Percentiles rank a stretch among this genome's conserved stretches.
phyloP scores from a whole-genome alignment of 2,113 vertebrate genomes.

The Pangasianodon gigas region DNA sequence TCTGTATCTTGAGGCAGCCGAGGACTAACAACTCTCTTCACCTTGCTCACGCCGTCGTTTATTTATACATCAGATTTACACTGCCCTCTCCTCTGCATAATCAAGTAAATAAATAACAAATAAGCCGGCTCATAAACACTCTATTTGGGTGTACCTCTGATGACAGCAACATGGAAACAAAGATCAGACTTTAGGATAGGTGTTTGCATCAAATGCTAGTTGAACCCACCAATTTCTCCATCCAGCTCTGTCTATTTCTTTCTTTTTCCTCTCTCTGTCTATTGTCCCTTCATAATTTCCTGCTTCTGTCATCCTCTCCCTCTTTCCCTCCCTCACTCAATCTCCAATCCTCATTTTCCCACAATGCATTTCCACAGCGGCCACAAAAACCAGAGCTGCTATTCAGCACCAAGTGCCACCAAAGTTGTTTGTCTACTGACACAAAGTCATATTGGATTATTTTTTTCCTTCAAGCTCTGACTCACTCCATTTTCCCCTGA shows the following conservation, averaged over 20 bases:
- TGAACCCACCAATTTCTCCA: not conserved
- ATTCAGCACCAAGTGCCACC: constrained; percentile 20
- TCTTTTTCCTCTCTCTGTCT: constrained; percentile 26
- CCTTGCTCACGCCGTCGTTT: constrained; percentile 55
- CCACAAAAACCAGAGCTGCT: not conserved
- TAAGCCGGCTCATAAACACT: constrained; percentile 36
- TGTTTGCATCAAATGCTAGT: not conserved
- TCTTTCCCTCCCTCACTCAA: not conserved
- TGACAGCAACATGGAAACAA: not conserved
- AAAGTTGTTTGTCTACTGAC: constrained; percentile 20
- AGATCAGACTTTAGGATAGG: not conserved
- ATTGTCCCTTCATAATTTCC: constrained; percentile 10
- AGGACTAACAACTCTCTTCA: constrained; percentile 59
- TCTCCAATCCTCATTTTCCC: not conserved
- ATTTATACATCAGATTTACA: constrained; percentile 65
- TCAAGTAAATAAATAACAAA: constrained; percentile 24
- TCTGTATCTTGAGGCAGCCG: constrained; percentile 66
- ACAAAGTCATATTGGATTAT: constrained; percentile 20
- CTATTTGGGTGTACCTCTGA: constrained; percentile 35
- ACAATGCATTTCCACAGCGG: not conserved
- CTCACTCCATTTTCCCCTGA: constrained; percentile 21
- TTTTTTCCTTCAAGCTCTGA: constrained; percentile 11
- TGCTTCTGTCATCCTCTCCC: not conserved
- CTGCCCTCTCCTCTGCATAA: constrained; percentile 10
- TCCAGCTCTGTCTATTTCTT: not conserved